These are phyloP conservation scores for Esperia sulphurella DNA, from an alignment of 2,888 invertebrate genomes.

Conservation along the genomic window DNA sequence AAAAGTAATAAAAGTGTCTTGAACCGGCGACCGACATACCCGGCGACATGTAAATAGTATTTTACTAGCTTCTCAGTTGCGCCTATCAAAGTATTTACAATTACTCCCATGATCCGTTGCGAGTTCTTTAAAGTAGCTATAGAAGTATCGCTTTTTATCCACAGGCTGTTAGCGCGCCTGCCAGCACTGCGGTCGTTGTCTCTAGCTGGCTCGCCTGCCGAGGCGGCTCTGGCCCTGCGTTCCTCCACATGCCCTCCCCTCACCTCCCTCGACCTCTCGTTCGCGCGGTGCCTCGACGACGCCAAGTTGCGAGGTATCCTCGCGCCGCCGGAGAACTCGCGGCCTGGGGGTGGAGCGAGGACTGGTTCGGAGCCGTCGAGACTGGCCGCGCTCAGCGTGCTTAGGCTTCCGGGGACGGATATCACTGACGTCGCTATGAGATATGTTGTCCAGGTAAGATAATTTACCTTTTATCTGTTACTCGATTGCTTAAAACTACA, in stretches of 20 bases:
- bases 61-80: too few species aligned
- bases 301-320: conserved; percentile 90
- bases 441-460: conserved; percentile 68
- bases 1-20: too few species aligned
- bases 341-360: conserved; percentile 79
- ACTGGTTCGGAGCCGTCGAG: conserved; percentile 65
- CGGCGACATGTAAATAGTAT: too few species aligned
- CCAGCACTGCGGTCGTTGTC: conserved; percentile 90
- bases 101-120: too few species aligned
- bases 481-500: too few species aligned
- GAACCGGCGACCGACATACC: too few species aligned
- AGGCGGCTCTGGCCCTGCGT: conserved; percentile 88
- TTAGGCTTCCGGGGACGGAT: conserved; percentile 92
- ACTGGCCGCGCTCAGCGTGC: conserved; percentile 85
- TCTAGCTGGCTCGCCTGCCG: conserved; percentile 87
- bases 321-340: conserved; percentile 91
- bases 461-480: too few species aligned
- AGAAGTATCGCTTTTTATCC: too few species aligned
- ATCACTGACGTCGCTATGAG: conserved; percentile 91
- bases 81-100: too few species aligned
- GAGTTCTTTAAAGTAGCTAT: too few species aligned
- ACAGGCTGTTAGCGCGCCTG: conserved; percentile 86
- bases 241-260: conserved; percentile 90
- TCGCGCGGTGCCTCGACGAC: conserved; percentile 92
- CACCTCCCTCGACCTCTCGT: conserved; percentile 89